phyloP scores from a whole-genome alignment of 2,888 invertebrate genomes.

The Pachydiplax longipennis region DNA sequence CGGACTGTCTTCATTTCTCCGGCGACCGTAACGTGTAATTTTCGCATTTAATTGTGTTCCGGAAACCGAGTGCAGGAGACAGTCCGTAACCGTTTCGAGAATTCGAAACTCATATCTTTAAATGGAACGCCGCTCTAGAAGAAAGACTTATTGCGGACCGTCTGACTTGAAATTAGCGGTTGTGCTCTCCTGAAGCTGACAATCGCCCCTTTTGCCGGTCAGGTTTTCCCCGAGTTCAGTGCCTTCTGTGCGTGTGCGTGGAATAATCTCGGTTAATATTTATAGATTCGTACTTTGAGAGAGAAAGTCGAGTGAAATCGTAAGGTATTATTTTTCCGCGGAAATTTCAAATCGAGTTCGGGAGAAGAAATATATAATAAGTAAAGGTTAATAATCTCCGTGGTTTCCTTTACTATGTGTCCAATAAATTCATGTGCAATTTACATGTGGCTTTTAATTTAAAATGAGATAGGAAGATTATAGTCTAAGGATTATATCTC shows the following conservation, averaged over 20 bases:
- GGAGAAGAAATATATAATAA: neutral
- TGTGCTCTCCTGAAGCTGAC: neutral
- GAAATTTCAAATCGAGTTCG: neutral
- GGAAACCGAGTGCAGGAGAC: neutral
- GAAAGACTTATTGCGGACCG: conserved; percentile 29
- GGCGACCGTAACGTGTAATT: neutral
- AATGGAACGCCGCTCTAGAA: neutral
- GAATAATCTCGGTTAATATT: neutral
- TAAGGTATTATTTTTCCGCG: neutral
- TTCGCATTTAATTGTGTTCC: conserved; percentile 15
- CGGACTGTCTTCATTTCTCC: neutral
- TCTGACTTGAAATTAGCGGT: conserved; percentile 19
- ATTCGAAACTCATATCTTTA: conserved; percentile 21
- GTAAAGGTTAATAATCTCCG: too few relatives aligned
- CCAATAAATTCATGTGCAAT: too few relatives aligned
- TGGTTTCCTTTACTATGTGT: too few relatives aligned
- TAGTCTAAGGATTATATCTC: neutral
- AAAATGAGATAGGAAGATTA: too few relatives aligned
- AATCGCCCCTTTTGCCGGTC: neutral
- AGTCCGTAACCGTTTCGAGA: neutral
- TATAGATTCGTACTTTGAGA: neutral
- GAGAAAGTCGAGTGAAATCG: conserved; percentile 32
- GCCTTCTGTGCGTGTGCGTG: neutral
- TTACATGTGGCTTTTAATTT: too few relatives aligned
- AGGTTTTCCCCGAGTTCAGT: neutral